phyloP scores from a whole-genome alignment of 2,113 vertebrate species.

The Lontra canadensis region DNA sequence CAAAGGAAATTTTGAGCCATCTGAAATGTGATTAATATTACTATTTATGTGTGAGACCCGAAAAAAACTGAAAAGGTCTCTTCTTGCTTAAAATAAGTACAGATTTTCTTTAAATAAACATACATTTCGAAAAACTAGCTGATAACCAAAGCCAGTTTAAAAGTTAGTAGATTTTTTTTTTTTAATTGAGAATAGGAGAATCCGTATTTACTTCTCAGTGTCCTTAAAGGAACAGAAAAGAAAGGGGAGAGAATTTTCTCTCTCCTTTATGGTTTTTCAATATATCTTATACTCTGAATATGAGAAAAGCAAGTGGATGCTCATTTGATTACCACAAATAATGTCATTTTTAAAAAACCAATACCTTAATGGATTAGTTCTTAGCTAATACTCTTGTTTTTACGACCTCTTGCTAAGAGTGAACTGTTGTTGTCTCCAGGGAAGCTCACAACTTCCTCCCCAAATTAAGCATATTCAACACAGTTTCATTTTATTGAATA shows the following conservation, averaged over 20 bases:
- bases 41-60: not conserved
- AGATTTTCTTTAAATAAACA: not conserved
- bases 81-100: not conserved
- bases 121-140: not conserved
- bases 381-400: not conserved
- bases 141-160: not conserved
- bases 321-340: not conserved
- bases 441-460: not conserved
- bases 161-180: not conserved
- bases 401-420: not conserved
- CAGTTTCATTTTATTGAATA: not conserved
- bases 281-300: not conserved
- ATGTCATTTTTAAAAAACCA: not conserved
- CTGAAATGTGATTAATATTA: constrained; percentile 11
- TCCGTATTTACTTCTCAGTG: not conserved
- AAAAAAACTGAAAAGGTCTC: not conserved
- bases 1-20: not conserved
- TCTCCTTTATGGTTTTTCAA: not conserved
- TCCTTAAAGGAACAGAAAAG: not conserved
- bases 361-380: not conserved
- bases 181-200: not conserved
- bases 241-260: not conserved
- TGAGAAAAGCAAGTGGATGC: not conserved
- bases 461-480: not conserved
- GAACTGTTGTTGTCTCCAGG: not conserved